Base-by-base conservation (phyloP, 2,888 invertebrate genomes). In the Scaptomyza parva region DNA sequence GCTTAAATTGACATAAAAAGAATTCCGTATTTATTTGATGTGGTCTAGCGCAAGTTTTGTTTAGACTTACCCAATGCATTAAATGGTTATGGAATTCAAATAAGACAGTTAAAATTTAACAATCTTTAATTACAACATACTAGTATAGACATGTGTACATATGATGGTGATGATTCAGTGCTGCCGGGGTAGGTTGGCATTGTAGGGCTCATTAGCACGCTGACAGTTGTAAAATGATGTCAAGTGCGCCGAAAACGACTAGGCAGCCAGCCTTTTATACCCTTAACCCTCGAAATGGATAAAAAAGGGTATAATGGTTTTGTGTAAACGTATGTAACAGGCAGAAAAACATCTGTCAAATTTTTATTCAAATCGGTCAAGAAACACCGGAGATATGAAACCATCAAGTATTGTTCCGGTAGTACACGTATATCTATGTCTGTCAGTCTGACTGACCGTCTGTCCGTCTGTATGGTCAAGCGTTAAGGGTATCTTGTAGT, bases 141-240 rank as follows among this genome's bases (percentile, higher is more conserved):
- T 28, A n/a, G n/a, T n/a, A 17, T 4, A 26, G 7, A 26, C 8
- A 22, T 45, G 3, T 63, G 24, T 26, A 3, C 11, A 18, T 64
- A 35, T 45, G 17, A 33, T 62, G 44, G 44, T 37, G 24, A 57
- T 74, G 74, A 63, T 78, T 68, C 47, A 70, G 61, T 61, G 50
- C 63, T 60, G 70, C 20, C 59, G n/a, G 62, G 40, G 37, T 35
- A 57, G 40, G 54, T 39, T 69, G 67, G 53, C 45, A 66, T 80
- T 76, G 74, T 76, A 74, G 80, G 83, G 78, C 78, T 80, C 76
- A 85, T 86, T 86, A 86, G 84, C 85, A 85, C 80, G 82, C 78
- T 69, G 77, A 62, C 65, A 67, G 76, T 63, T 77, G 70, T 39
- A 70, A 81, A 85, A 84, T 44, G 61, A 74, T 85, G 85, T 85